Evolutionary conservation across 2,888 invertebrate species (phyloP).

Genomic region (Incurvaria masculella): DNA sequence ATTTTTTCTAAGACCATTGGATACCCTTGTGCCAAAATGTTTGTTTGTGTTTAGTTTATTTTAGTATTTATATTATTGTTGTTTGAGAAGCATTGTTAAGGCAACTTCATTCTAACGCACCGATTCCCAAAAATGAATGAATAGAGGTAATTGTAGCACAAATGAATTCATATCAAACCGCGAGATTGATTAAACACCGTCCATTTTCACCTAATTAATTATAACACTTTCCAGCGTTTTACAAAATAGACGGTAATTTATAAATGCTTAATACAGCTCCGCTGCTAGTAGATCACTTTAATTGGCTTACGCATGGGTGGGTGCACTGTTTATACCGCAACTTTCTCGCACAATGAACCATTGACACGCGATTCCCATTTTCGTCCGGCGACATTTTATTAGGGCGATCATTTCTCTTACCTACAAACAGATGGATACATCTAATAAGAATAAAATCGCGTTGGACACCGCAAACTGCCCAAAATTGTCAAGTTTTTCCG

Average conservation of each 20-base stretch:
- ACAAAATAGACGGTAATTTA: conserved; percentile 43
- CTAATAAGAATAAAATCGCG: too few species aligned
- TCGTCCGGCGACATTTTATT: not conserved
- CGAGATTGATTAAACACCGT: conserved; percentile 34
- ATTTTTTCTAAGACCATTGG: too few species aligned
- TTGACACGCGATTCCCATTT: not conserved
- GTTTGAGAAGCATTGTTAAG: too few species aligned
- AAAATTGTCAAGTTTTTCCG: too few species aligned
- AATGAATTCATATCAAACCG: conserved; percentile 4
- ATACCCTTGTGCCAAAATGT: too few species aligned
- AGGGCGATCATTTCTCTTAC: too few species aligned
- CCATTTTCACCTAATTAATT: conserved; percentile 47
- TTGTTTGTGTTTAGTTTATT: too few species aligned
- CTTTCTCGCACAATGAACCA: not conserved
- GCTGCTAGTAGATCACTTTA: conserved; percentile 44
- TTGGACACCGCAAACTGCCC: too few species aligned
- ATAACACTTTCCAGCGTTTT: conserved; percentile 42
- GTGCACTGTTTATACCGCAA: not conserved
- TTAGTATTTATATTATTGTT: too few species aligned
- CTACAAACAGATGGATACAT: too few species aligned
- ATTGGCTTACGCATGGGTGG: conserved; percentile 28
- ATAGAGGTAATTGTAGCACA: not conserved
- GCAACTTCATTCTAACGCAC: not conserved
- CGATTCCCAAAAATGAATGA: not conserved
- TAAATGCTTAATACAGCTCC: conserved; percentile 40